These are phyloP conservation scores for Diorhabda carinulata DNA, from an alignment of 1,140 invertebrate genomes.

Conservation along the genomic window DNA sequence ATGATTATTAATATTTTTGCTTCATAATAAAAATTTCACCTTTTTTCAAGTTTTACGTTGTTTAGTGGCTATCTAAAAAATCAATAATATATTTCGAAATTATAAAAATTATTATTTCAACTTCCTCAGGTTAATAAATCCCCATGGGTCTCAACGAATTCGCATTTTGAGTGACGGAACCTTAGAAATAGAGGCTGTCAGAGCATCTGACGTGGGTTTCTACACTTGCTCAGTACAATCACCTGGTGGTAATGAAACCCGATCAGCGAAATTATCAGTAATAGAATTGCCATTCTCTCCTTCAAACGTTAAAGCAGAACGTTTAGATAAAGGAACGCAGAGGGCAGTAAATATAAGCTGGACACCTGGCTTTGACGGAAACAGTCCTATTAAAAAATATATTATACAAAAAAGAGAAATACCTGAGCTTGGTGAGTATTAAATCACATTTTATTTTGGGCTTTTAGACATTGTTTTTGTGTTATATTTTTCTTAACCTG, in stretches of 20 bases:
- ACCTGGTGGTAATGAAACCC: conserved; percentile 86
- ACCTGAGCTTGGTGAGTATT: conserved; percentile 68
- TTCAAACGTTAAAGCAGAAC: conserved; percentile 72
- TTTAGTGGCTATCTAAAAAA: too few relatives aligned
- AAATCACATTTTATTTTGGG: conserved; percentile 1
- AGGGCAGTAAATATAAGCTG: conserved; percentile 86
- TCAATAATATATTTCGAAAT: too few relatives aligned
- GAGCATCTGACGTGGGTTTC: conserved; percentile 76
- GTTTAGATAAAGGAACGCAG: conserved; percentile 58
- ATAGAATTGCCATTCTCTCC: conserved; percentile 93
- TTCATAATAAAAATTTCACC: too few relatives aligned
- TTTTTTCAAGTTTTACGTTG: too few relatives aligned
- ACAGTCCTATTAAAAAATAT: conserved; percentile 90
- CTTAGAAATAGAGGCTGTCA: conserved; percentile 73
- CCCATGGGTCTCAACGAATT: conserved; percentile 61
- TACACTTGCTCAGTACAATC: conserved; percentile 81
- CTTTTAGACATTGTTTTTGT: conserved; percentile 39
- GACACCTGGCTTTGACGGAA: conserved; percentile 95
- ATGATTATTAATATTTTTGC: too few relatives aligned
- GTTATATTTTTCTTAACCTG: conserved; percentile 19
- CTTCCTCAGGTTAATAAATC: conserved; percentile 59
- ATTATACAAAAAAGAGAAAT: conserved; percentile 89
- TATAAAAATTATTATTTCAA: background rate
- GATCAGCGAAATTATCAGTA: conserved; percentile 77
- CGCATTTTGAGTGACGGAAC: conserved; percentile 72